Percentiles rank a stretch among this genome's conserved stretches.
Conservation (phyloP, 1,140 invertebrate species). For the Lineus longissimus region DNA sequence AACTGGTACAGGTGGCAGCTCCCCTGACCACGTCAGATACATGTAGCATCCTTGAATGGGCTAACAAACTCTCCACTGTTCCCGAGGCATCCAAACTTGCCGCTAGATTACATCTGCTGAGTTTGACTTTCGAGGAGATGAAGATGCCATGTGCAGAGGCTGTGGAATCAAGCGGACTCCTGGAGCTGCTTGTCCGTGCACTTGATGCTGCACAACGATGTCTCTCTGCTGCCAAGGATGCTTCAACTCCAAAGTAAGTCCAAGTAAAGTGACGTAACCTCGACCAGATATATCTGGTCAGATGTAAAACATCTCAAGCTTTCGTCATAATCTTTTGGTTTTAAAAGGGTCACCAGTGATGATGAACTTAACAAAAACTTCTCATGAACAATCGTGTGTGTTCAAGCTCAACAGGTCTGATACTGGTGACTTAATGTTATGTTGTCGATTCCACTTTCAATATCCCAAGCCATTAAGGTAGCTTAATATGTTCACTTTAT, state of each 20-base stretch:
- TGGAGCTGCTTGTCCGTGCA: conserved; percentile 61
- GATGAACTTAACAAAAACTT: too few species aligned
- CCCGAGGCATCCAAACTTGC: conserved; percentile 64
- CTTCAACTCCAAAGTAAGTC: conserved; percentile 22
- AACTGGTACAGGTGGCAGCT: neutral
- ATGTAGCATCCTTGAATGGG: conserved; percentile 18
- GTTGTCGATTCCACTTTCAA: too few species aligned
- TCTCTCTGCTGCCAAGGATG: conserved; percentile 27
- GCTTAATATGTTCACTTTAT: neutral
- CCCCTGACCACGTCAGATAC: neutral
- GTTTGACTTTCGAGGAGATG: conserved; percentile 76
- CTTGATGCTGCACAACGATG: conserved; percentile 46
- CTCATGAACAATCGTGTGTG: too few species aligned
- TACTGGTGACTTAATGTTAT: too few species aligned
- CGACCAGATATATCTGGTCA: neutral
- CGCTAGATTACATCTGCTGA: conserved; percentile 71
- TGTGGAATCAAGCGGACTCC: conserved; percentile 51
- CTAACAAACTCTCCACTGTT: conserved; percentile 55
- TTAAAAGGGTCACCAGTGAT: too few species aligned
- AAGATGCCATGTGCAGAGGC: conserved; percentile 64
- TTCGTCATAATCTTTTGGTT: too few species aligned
- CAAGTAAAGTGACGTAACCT: neutral
- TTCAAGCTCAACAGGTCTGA: too few species aligned
- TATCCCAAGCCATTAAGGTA: too few species aligned
- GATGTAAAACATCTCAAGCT: too few species aligned